Percentiles rank a stretch among this genome's conserved stretches.
Evolutionary conservation across 2,888 invertebrate genomes (phyloP).

Genomic region (Schrankia costaestrigalis): DNA sequence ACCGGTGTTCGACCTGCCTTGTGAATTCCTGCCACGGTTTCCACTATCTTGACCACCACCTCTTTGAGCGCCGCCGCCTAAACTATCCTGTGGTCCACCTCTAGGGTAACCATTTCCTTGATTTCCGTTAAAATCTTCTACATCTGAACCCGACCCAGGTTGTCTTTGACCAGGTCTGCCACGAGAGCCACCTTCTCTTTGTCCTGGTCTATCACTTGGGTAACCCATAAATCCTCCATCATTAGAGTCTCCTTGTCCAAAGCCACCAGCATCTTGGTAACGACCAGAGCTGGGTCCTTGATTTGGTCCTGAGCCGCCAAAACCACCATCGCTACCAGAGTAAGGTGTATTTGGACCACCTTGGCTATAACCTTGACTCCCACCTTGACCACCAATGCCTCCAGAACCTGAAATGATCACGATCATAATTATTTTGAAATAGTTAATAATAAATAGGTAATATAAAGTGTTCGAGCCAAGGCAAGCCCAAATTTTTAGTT

Average conservation of each 20-base stretch:
- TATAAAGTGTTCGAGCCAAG: neutral
- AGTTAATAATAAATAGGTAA: neutral
- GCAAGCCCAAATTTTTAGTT: too few relatives aligned
- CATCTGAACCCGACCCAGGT: constrained; percentile 9
- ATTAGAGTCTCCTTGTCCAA: constrained; percentile 24
- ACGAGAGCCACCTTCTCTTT: constrained; percentile 30
- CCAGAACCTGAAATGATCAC: constrained; percentile 3
- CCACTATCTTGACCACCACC: neutral
- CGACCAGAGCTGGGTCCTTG: constrained; percentile 21
- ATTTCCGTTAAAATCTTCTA: constrained; percentile 18
- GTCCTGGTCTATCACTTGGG: constrained; percentile 42
- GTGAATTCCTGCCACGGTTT: neutral
- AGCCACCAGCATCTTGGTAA: constrained; percentile 33
- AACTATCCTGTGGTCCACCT: constrained; percentile 7
- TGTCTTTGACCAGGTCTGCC: constrained; percentile 7
- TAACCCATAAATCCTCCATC: constrained; percentile 33
- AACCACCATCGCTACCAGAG: constrained; percentile 34
- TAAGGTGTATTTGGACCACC: constrained; percentile 34
- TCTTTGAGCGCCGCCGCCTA: neutral
- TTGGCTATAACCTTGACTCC: constrained; percentile 46
- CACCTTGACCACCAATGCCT: constrained; percentile 24
- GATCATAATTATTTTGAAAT: too few relatives aligned
- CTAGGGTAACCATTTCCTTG: constrained; percentile 25
- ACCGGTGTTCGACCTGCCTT: too few relatives aligned
- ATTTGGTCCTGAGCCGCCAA: constrained; percentile 31